These are phyloP conservation scores for Oscheius sp. DNA, from an alignment of 2,888 invertebrate species.

Conservation along the genomic window DNA sequence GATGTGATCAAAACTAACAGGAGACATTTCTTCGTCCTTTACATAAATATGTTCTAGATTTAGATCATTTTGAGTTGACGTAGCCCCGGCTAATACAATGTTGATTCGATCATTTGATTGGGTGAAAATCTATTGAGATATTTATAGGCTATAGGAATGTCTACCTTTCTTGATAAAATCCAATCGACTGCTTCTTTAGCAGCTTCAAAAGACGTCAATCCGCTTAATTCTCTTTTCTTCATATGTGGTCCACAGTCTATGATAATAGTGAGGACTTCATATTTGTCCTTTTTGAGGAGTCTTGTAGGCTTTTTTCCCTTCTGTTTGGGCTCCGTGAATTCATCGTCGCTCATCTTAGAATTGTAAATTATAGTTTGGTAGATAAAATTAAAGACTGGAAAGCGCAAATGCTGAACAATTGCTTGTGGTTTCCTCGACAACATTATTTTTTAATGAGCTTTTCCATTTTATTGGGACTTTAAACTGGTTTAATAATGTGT, in stretches of 20 bases:
- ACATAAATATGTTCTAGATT: background rate
- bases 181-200: slow-evolving; percentile 29
- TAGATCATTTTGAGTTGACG: background rate
- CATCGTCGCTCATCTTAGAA: background rate
- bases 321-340: background rate
- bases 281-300: background rate
- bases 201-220: slow-evolving; percentile 1
- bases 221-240: slow-evolving; percentile 7
- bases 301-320: background rate
- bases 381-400: no score
- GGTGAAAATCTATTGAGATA: slow-evolving; percentile 12
- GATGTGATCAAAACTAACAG: slow-evolving; percentile 18
- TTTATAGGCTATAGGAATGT: background rate
- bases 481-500: no score
- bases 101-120: slow-evolving; percentile 16
- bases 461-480: no score
- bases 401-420: no score
- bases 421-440: no score
- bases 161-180: slow-evolving; percentile 28
- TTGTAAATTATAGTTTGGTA: no score
- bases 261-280: slow-evolving; percentile 28
- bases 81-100: background rate
- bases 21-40: slow-evolving; percentile 11
- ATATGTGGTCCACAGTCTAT: slow-evolving; percentile 37
- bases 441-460: no score